Percentiles rank a stretch among this genome's conserved stretches.
phyloP scores from a whole-genome alignment of 2,888 invertebrate genomes.

The Anticlea derivata region DNA sequence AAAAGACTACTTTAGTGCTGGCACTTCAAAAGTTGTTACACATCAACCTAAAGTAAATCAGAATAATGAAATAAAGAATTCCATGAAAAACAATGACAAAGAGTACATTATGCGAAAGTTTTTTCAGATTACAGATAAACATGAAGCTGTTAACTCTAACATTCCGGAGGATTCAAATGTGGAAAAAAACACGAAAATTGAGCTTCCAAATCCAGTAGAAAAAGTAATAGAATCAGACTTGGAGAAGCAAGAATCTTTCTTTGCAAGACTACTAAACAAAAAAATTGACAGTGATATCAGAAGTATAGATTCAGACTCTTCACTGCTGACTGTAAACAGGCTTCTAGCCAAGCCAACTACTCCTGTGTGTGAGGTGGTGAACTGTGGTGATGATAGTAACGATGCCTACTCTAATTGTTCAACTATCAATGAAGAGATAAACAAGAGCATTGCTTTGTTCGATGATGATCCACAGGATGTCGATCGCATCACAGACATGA shows the following conservation, averaged over 20 bases:
- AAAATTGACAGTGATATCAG: constrained; percentile 29
- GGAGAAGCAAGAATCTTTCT: constrained; percentile 75
- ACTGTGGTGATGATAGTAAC: constrained; percentile 66
- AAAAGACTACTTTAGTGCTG: constrained; percentile 82
- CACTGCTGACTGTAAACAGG: constrained; percentile 14
- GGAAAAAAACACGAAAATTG: constrained; percentile 11
- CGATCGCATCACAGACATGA: constrained; percentile 59
- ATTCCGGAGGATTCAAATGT: not conserved
- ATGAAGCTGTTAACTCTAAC: constrained; percentile 9
- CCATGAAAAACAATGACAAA: constrained; percentile 47
- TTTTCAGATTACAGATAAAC: constrained; percentile 35
- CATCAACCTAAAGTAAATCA: constrained; percentile 40
- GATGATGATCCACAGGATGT: constrained; percentile 65
- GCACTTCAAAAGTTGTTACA: constrained; percentile 52
- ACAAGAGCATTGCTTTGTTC: constrained; percentile 73
- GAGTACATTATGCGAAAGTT: constrained; percentile 53
- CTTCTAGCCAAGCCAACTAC: constrained; percentile 43
- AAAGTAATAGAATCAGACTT: constrained; percentile 51
- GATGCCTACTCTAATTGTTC: constrained; percentile 72
- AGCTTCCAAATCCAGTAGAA: constrained; percentile 11
- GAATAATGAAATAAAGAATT: constrained; percentile 34
- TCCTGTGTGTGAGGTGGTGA: constrained; percentile 54
- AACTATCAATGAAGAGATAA: constrained; percentile 76
- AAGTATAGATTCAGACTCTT: constrained; percentile 29
- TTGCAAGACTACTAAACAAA: constrained; percentile 65